Percentiles rank a stretch among this genome's conserved stretches.
Evolutionary conservation across 2,797 vertebrate genomes (phyloP).

Genomic region (Scomberomorus guttatus): DNA sequence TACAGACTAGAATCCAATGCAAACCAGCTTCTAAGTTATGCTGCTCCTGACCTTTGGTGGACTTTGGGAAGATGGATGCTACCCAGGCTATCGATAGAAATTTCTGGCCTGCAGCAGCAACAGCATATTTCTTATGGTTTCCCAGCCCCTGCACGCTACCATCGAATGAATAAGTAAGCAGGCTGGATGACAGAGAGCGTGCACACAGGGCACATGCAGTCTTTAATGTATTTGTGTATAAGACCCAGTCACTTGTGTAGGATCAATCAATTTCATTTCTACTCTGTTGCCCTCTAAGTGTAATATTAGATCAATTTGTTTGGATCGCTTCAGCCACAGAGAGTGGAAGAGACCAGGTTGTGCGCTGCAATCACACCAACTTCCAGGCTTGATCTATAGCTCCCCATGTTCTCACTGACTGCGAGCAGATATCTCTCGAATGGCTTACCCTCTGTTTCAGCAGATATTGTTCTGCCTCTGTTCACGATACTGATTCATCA

Average conservation of each 20-base stretch:
- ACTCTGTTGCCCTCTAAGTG: conserved; percentile 51
- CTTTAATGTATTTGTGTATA: conserved; percentile 65
- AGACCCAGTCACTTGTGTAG: conserved; percentile 40
- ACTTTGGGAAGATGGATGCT: conserved; percentile 82
- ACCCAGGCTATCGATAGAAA: conserved; percentile 75
- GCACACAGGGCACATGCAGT: conserved; percentile 28
- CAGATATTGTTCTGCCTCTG: conserved; percentile 77
- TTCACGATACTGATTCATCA: conserved; percentile 76
- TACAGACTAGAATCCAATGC: conserved; percentile 72
- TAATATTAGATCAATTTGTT: conserved; percentile 65
- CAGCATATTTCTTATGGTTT: conserved; percentile 74
- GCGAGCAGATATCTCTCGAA: conserved; percentile 60
- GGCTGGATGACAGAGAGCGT: conserved; percentile 56
- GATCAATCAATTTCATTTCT: conserved; percentile 71
- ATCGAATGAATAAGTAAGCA: conserved; percentile 80
- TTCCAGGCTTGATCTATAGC: conserved; percentile 66
- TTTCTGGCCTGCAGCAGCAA: conserved; percentile 64
- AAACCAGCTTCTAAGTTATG: conserved; percentile 78
- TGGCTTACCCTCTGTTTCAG: conserved; percentile 66
- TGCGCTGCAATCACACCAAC: conserved; percentile 12
- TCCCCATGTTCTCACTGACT: conserved; percentile 57
- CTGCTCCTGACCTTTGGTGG: conserved; percentile 82
- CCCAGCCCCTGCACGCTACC: conserved; percentile 52
- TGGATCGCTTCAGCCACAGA: conserved; percentile 44
- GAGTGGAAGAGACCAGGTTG: conserved; percentile 16